These are phyloP conservation scores for Ardeotis arabs DNA, from an alignment of 2,113 vertebrate species.

Conservation along the genomic window DNA sequence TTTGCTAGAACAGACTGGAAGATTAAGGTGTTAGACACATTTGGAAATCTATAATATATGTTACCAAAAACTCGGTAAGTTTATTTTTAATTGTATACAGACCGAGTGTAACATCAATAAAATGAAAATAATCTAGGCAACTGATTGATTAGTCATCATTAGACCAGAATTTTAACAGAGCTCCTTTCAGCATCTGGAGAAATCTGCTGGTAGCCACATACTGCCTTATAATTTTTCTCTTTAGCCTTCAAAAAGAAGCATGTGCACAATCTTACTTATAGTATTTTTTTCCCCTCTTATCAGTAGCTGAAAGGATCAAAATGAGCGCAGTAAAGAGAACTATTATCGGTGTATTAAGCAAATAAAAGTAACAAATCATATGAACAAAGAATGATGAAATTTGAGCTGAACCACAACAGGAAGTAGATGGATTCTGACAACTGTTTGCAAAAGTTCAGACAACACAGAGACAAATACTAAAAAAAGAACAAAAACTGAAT, in stretches of 20 bases:
- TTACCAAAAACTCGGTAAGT: not conserved
- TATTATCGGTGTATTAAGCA: not conserved
- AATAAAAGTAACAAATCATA: not conserved
- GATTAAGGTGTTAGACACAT: not conserved
- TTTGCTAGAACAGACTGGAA: not conserved
- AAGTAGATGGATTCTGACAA: not conserved
- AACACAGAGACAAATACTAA: not conserved
- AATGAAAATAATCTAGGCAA: not conserved
- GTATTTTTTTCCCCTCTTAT: not conserved
- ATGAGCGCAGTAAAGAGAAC: not conserved
- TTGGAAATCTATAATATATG: not conserved
- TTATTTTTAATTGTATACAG: not conserved
- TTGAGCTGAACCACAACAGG: not conserved
- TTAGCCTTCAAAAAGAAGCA: not conserved
- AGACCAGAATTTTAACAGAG: not conserved
- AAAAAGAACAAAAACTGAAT: not conserved
- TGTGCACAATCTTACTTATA: accelerated
- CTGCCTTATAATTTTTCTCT: not conserved
- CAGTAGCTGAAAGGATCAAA: not conserved
- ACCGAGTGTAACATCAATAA: not conserved
- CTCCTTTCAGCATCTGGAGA: not conserved
- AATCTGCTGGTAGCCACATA: not conserved
- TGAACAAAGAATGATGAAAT: not conserved
- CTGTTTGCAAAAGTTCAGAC: not conserved
- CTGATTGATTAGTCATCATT: not conserved